These are phyloP conservation scores for Elysia chlorotica DNA, from an alignment of 1,140 invertebrate genomes.

Conservation along the genomic window DNA sequence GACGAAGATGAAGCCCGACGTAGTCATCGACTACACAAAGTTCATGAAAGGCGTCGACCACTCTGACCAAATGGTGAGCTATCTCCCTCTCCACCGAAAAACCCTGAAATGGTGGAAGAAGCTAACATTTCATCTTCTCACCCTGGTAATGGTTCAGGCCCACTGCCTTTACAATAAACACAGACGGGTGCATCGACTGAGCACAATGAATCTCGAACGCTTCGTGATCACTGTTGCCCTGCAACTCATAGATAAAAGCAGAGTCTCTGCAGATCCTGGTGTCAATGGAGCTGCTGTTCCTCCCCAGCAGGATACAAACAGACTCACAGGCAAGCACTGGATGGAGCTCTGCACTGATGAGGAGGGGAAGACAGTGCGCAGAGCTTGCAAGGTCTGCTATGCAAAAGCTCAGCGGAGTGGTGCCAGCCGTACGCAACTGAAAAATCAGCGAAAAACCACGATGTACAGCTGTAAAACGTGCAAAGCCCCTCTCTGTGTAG, in stretches of 20 bases:
- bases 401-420: background rate
- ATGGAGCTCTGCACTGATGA: background rate
- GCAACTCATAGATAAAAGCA: background rate
- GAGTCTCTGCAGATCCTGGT: background rate
- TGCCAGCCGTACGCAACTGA: background rate
- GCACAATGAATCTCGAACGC: background rate
- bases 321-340: background rate
- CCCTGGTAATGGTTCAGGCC: background rate
- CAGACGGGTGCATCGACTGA: background rate
- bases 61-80: constrained; percentile 15
- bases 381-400: background rate
- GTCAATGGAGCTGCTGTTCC: background rate
- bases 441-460: background rate
- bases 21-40: background rate
- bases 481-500: background rate
- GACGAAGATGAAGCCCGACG: background rate
- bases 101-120: constrained; percentile 18
- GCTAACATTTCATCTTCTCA: background rate
- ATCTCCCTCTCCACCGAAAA: constrained; percentile 6
- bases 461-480: background rate
- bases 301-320: background rate
- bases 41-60: constrained; percentile 17
- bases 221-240: background rate
- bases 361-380: background rate
- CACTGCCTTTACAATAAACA: background rate